Base-by-base conservation (phyloP, 2,888 invertebrate species). In the Mechanitis messenoides region DNA sequence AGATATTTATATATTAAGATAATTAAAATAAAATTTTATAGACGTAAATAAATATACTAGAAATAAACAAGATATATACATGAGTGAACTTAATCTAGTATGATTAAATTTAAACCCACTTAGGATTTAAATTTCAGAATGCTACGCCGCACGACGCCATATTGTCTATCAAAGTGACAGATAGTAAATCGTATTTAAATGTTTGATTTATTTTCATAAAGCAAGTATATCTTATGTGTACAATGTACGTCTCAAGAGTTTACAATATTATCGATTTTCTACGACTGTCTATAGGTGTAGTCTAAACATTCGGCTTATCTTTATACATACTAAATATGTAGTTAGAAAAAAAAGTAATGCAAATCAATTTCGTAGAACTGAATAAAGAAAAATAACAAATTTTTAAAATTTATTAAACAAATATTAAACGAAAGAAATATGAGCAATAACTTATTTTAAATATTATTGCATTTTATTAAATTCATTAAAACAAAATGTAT, bases 101-200 rank as follows among this genome's bases (percentile, higher is more conserved):
- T 11, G 50, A 50, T 50, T 20, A 20, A 20, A 20, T 20, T 20
- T 1, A 20, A 20, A 20, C 20, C 20, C 20, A 9, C 31, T 9
- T 9, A 50, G 50, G 6, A 7, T 3, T 50, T 28, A 50, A 31
- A 31, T 50, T 31, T 31, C 3, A 9, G 42, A 50, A 50, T 31
- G 50, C 28, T 63, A 63, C 38, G 66, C 58, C 61, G 46, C 64
- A 64, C 58, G 60, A 60, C 59, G 59, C 50, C 62, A 45, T 35
- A 53, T 42, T 60, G 62, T 65, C 64, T 65, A 55, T 64, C 50
- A 38, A 12, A 38, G n/a, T 53, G 31, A 53, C 53, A 58, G 53
- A 57, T 56, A 57, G 38, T 38, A 28, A 47, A 50, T 58, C 31
- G 50, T 31, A 50, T 42, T 42, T 9, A 50, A 28, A 11, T 31